Base-by-base conservation (phyloP, 2,888 invertebrate species). In the Melanchra persicariae region DNA sequence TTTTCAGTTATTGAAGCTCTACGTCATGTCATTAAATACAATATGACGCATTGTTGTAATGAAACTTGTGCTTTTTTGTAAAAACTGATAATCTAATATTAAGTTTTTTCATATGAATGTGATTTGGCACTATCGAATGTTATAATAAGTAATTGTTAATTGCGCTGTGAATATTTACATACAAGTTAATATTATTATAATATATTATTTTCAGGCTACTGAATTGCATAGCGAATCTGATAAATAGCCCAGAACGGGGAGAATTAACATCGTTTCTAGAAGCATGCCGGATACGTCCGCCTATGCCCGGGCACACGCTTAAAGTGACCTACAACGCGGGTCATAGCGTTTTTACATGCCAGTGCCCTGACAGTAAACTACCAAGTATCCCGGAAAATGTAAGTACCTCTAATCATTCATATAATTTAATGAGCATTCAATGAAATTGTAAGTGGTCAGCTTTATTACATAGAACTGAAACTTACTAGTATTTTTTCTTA, bases 311-410 rank as follows among this genome's bases (percentile, higher is more conserved):
- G 0, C 94, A 94, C 83, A 95, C 94, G 62, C 90, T 95, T 24
- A 93, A 90, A 83, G 92, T 94, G 26, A 93, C 91, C 12, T 93
- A 92, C 87, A 93, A 93, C 81, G 92, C 94, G 2, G 95, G 95
- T 9, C 92, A 93, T 83, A 93, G 91, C 82, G 93, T 93, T 70
- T 95, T 95, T 88, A 89, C 91, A 83, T 97, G 97, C 83, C 96
- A 98, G 97, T 97, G 97, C 89, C 99, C 99, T 88, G 97, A 98
- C 88, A 97, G 97, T 86, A 97, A 98, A 90, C 96, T 99, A 85
- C 99, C 99, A 26, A 98, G 98, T 93, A 99, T 99, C 96, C 99
- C 99, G 66, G 98, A 99, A 94, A 99, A 99, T 97, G 99, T 99
- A 95, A 97, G 98, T 97, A 83, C n/a, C n/a, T n/a, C n/a, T 43